A percentile compares a stretch with the other conserved stretches of the same genome.
Conservation (phyloP, 2,113 vertebrate species). For the Nothobranchius furzeri region DNA sequence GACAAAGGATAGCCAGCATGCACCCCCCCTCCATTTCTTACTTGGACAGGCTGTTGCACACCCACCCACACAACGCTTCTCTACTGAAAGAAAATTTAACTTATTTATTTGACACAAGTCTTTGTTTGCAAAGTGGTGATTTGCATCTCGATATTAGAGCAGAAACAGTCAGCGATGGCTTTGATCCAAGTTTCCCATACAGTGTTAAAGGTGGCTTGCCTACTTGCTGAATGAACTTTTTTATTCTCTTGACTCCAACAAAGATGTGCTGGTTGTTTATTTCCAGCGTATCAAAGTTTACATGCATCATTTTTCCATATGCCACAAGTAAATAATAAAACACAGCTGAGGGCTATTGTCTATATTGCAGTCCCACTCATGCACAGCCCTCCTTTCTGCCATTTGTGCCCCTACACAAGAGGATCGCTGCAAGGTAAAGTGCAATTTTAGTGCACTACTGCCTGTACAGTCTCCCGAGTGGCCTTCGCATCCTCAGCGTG, state of each 20-base stretch:
- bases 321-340: constrained; percentile 50
- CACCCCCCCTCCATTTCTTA: constrained; percentile 59
- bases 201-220: constrained; percentile 18
- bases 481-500: constrained; percentile 50
- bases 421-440: constrained; percentile 51
- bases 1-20: constrained; percentile 72
- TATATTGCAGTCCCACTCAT: constrained; percentile 15
- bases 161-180: constrained; percentile 2
- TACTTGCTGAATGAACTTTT: constrained; percentile 14
- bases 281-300: background rate
- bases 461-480: constrained; percentile 41
- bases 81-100: constrained; percentile 15
- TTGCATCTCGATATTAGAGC: constrained; percentile 15
- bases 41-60: constrained; percentile 55
- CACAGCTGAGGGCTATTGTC: constrained; percentile 46
- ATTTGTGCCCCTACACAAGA: constrained; percentile 29
- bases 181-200: background rate
- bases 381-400: constrained; percentile 18
- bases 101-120: background rate
- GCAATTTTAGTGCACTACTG: constrained; percentile 40
- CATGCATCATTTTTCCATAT: constrained; percentile 24
- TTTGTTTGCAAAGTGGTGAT: constrained; percentile 26
- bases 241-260: constrained; percentile 16
- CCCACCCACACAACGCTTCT: constrained; percentile 54
- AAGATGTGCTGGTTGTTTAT: constrained; percentile 1